Percentiles rank a stretch among this genome's conserved stretches.
These are phyloP conservation scores for rabbit (Oryctolagus cuniculus) DNA, from an alignment of 2,113 vertebrate genomes.

Conservation along the genomic window DNA sequence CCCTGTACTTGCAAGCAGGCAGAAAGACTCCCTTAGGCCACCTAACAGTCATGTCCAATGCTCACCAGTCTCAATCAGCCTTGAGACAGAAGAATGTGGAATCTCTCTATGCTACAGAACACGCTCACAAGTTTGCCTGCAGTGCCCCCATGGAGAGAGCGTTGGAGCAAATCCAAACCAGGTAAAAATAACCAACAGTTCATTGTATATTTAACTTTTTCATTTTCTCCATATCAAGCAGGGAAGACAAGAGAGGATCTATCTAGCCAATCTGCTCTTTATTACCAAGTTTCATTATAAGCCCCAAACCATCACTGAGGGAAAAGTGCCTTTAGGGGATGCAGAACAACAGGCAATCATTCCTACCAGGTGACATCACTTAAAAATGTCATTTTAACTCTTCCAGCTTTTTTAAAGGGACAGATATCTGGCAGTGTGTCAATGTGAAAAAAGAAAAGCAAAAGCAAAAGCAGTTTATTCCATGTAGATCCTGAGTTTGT, in stretches of 20 bases:
- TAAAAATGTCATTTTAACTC: conserved; percentile 10
- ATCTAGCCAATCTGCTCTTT: neutral
- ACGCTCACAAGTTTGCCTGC: neutral
- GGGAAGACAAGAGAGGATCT: neutral
- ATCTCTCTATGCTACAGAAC: neutral
- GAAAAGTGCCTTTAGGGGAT: neutral
- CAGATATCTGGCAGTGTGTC: neutral
- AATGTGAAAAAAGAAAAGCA: neutral
- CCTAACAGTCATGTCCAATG: neutral
- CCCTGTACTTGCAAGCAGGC: neutral
- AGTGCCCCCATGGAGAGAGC: neutral
- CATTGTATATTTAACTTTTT: neutral
- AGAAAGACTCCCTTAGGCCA: neutral
- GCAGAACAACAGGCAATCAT: neutral
- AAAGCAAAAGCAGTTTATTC: neutral
- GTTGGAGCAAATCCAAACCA: rapidly evolving
- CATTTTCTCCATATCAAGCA: neutral
- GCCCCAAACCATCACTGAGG: neutral
- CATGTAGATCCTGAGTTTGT: neutral
- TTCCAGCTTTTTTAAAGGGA: neutral
- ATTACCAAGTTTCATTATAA: neutral
- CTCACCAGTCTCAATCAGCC: too few species aligned
- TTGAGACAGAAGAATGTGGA: neutral
- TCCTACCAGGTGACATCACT: neutral
- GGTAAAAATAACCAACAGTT: neutral